Evolutionary conservation across 2,888 invertebrate species (phyloP).

Genomic region (Megaustenia siamemsis): DNA sequence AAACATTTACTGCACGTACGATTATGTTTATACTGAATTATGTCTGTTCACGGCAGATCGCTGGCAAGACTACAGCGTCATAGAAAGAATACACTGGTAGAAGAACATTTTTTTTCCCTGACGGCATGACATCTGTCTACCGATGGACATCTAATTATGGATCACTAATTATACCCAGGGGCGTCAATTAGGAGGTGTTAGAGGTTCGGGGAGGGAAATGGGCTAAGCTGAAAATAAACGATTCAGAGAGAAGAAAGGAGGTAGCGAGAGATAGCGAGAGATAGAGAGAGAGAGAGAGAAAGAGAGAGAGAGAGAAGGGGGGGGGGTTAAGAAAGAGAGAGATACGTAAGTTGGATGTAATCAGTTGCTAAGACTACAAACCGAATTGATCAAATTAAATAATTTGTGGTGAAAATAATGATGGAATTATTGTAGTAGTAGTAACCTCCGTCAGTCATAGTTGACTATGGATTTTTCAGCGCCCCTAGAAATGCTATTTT

Average conservation of each 20-base stretch:
- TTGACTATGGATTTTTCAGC: too few species aligned
- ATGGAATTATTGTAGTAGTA: conserved; percentile 12
- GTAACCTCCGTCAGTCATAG: too few species aligned
- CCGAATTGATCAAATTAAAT: neutral
- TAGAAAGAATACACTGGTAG: neutral
- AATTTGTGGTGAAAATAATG: too few species aligned
- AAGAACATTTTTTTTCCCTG: neutral
- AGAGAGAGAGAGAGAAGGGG: neutral
- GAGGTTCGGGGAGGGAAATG: neutral
- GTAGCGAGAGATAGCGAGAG: neutral
- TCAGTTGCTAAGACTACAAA: neutral
- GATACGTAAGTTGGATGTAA: neutral
- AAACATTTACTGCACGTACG: too few species aligned
- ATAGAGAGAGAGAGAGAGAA: neutral
- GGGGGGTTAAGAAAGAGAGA: neutral
- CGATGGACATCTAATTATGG: neutral
- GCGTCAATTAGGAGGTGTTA: neutral
- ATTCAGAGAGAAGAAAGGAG: neutral
- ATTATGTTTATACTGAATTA: conserved; percentile 43
- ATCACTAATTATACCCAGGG: neutral
- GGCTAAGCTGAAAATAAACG: neutral
- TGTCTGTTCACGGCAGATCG: neutral
- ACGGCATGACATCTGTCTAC: neutral
- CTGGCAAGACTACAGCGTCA: too few species aligned
- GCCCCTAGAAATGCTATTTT: too few species aligned